phyloP scores from a whole-genome alignment of 2,797 vertebrate genomes.

The Onychomys leucogaster region DNA sequence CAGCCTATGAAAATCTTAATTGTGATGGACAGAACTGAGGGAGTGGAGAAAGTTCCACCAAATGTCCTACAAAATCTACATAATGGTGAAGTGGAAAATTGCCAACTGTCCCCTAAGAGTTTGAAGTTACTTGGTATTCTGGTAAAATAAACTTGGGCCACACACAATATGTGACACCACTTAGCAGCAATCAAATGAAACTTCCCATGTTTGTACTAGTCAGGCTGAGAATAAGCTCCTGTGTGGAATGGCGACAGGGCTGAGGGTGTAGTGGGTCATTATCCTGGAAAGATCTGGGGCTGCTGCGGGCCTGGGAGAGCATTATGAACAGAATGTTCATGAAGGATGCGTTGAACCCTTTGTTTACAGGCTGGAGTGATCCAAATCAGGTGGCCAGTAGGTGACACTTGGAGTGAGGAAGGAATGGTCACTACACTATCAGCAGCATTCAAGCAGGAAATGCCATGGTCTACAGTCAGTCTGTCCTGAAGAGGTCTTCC shows the following conservation, averaged over 20 bases:
- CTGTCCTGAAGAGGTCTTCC: background rate
- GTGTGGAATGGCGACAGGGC: background rate
- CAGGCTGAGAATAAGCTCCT: background rate
- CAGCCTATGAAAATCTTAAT: constrained; percentile 12
- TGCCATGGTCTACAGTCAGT: background rate
- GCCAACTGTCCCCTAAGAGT: background rate
- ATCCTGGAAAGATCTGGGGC: background rate
- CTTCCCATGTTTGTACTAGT: background rate
- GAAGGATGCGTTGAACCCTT: background rate
- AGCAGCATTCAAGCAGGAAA: background rate
- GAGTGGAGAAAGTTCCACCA: background rate
- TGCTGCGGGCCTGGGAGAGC: background rate
- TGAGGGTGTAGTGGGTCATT: background rate
- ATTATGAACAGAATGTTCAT: background rate
- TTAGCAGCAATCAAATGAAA: background rate
- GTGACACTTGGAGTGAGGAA: background rate
- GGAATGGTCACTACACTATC: background rate
- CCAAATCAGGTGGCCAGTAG: background rate
- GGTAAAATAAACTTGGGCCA: background rate
- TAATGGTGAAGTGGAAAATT: background rate
- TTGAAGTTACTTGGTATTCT: constrained; percentile 35
- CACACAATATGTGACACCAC: background rate
- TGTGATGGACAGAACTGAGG: background rate
- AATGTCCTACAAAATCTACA: background rate
- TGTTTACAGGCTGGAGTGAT: background rate